phyloP scores from a whole-genome alignment of 2,113 vertebrate genomes.

The Ammodramus savannarum region DNA sequence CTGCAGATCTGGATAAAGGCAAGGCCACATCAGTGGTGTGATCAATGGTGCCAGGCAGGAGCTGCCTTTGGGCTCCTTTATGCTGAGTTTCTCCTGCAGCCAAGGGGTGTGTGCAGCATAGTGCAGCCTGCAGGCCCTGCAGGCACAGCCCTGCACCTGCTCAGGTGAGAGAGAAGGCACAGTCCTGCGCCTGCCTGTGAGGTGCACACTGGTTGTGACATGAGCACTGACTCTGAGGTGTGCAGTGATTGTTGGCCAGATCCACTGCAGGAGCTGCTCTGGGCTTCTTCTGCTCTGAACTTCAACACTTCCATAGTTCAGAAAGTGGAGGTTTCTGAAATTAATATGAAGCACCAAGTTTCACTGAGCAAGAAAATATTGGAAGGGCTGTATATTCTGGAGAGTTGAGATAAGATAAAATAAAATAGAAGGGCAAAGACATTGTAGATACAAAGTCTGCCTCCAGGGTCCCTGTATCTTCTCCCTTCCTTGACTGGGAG shows the following conservation, averaged over 20 bases:
- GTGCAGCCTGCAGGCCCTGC: fast-evolving
- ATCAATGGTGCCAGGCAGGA: fast-evolving
- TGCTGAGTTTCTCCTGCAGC: not conserved
- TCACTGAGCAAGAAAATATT: not conserved
- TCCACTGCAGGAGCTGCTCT: fast-evolving
- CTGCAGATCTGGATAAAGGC: not conserved
- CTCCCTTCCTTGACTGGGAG: not conserved
- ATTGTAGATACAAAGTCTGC: not conserved
- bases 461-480: not conserved
- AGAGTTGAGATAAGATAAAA: not conserved
- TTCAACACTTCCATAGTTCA: not conserved
- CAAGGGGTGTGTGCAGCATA: not conserved
- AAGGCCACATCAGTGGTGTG: not conserved
- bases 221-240: fast-evolving
- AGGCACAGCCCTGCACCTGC: not conserved
- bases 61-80: not conserved
- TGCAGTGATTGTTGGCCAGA: not conserved
- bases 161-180: no score
- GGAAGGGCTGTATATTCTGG: not conserved
- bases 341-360: not conserved
- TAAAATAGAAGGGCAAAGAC: not conserved
- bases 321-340: not conserved
- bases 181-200: not conserved
- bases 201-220: not conserved
- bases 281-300: not conserved